Evolutionary conservation across 2,888 invertebrate species (phyloP), one percentile per base, ranked within the genome.

Genomic region (Epistrophe grossulariae): DNA sequence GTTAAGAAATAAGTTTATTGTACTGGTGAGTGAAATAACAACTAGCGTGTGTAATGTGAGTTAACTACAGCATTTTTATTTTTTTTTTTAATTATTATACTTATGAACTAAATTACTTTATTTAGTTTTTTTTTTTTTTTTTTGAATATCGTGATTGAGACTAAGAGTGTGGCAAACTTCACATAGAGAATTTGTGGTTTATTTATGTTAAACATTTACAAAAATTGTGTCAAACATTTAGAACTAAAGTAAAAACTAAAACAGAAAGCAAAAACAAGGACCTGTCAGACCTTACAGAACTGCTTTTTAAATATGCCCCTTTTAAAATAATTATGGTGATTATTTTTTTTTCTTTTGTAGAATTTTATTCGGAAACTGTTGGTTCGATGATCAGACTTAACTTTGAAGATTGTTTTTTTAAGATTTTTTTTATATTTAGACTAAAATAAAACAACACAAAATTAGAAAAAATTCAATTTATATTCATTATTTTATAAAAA

Each of bases 41-140:
- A 78, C 85, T 85, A 85, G 85, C 85, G 64, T 85, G 85, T 85
- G 73, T 70, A 70, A 85, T 82, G 85, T 85, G 85, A 82, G 24
- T 82, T 73, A 78, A 85, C 85, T 85, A 85, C 82, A 78, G 72
- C 73, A 57, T 78, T 62, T 43, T 59, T 24, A 50, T 28, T 45
- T 78, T 62, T 43, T 59, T 24, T 57, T 28, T 45, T 66, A 31
- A 17, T 70, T 48, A 62, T 77, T 38, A 73, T 57, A 70, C 70
- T 82, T 78, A 82, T 64, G 55, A 77, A 50, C 82, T 85, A 85
- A 11, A 60, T 68, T 45, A 40, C n/a, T 38, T 19, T 50, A 24
- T 59, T 45, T 62, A 52, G 62, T 64, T 59, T 24, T 43, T 40
- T 43, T 66, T 62, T 66, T 62, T 45, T 66, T 60, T 55, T 38